A percentile compares a stretch with the other conserved stretches of the same genome.
phyloP scores from a whole-genome alignment of 2,888 invertebrate genomes.

The Masnerella sp. region DNA sequence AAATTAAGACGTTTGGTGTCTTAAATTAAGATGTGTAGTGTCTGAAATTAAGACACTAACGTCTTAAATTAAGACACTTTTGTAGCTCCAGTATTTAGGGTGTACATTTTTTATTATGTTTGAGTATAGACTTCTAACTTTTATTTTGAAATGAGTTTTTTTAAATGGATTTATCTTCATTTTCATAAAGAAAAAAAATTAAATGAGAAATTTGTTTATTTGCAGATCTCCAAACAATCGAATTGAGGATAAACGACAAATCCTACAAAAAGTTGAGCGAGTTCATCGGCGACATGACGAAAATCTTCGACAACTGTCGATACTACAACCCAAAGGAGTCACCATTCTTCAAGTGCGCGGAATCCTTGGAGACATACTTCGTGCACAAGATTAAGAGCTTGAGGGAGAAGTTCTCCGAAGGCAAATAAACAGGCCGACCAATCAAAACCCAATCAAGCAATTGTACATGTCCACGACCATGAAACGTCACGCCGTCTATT shows the following conservation, averaged over 20 bases:
- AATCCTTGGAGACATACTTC: constrained; percentile 96
- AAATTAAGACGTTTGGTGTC: too few species aligned
- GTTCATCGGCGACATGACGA: constrained; percentile 98
- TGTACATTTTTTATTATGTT: too few species aligned
- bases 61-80: too few species aligned
- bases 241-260: constrained; percentile 89
- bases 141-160: too few species aligned
- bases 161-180: too few species aligned
- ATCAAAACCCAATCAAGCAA: constrained; percentile 30
- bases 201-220: too few species aligned
- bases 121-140: too few species aligned
- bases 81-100: too few species aligned
- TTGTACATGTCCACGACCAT: constrained; percentile 32
- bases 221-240: constrained; percentile 95
- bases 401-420: constrained; percentile 88
- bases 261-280: constrained; percentile 93
- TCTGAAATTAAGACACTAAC: too few species aligned
- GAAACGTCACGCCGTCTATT: constrained; percentile 15
- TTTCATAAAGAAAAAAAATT: too few species aligned
- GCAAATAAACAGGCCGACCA: constrained; percentile 69
- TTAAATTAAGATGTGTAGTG: too few species aligned
- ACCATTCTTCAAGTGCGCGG: constrained; percentile 97
- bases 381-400: constrained; percentile 94
- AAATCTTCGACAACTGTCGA: constrained; percentile 99
- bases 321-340: constrained; percentile 98